Base-by-base conservation (phyloP, 2,888 invertebrate species). In the Cephus pulcher region DNA sequence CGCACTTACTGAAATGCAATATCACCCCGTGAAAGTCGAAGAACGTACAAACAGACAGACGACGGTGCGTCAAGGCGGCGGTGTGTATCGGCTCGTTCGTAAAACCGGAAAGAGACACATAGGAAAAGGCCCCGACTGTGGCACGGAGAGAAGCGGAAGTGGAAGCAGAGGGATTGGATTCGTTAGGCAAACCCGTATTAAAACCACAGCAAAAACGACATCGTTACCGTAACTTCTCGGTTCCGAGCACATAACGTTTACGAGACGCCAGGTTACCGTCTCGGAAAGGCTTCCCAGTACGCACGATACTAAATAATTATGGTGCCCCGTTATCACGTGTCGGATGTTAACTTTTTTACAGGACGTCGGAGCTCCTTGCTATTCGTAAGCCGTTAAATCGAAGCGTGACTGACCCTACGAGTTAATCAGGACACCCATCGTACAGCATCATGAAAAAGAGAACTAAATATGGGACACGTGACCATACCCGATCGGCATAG, bases 181-280 rank as follows among this genome's bases (percentile, higher is more conserved):
- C 74, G 74, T 74, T 74, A 34, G 15, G 71, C 71, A 3, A 12
- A 71, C 71, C 23, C 9, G 33, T 71, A 71, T 32, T 30, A 32
- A 71, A 56, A 71, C 71, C 9, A 12, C 32, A 15, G 71, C 71
- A 71, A 71, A 71, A 71, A 71, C 71, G 71, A 71, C 33, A 71
- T 71, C 71, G 71, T 34, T 71, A 34, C 71, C 32, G 71, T 71
- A 71, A 71, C 71, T 30, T 34, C 71, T 12, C 32, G 32, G 32
- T 71, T 34, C 71, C 71, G 4, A 34, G 71, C 71, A 71, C 71
- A 34, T 32, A 71, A 32, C 32, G 71, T 71, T 35, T 35, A 34
- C 71, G 71, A 32, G 56, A 86, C 84, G 86, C 82, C 79, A 83
- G 79, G 79, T 79, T 70, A 71, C 74, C 78, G 11, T 56, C 75